phyloP scores from a whole-genome alignment of 2,888 invertebrate species.

The Tenthredo scrophulariae region DNA sequence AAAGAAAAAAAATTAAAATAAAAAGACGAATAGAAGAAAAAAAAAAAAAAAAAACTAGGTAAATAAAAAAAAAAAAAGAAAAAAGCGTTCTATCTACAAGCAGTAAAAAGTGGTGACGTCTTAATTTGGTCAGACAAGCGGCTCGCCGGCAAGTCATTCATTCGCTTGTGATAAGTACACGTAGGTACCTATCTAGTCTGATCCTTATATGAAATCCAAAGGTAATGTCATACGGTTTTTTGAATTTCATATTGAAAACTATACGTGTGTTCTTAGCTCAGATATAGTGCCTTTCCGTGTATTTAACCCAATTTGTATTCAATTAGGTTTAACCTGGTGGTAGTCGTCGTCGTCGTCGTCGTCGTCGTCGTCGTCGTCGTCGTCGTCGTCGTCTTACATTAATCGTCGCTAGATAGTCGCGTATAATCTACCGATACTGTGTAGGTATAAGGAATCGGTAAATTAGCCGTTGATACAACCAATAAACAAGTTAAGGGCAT shows the following conservation, averaged over 20 bases:
- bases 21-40: background rate
- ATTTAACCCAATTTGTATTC: background rate
- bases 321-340: background rate
- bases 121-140: conserved; percentile 60
- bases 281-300: background rate
- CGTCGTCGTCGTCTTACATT: conserved; percentile 9
- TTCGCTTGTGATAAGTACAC: background rate
- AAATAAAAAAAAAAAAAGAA: background rate
- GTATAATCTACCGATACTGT: background rate
- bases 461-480: conserved; percentile 33
- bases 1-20: background rate
- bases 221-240: background rate
- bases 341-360: conserved; percentile 6
- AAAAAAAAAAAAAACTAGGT: background rate
- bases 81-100: background rate
- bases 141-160: conserved; percentile 19
- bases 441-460: background rate
- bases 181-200: background rate
- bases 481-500: conserved; percentile 33
- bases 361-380: too few species aligned
- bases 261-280: background rate
- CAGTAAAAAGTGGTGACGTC: conserved; percentile 59
- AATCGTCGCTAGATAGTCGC: background rate
- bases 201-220: conserved; percentile 13
- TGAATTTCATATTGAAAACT: background rate